phyloP scores from a whole-genome alignment of 2,888 invertebrate species.

The Drosophila merina region DNA sequence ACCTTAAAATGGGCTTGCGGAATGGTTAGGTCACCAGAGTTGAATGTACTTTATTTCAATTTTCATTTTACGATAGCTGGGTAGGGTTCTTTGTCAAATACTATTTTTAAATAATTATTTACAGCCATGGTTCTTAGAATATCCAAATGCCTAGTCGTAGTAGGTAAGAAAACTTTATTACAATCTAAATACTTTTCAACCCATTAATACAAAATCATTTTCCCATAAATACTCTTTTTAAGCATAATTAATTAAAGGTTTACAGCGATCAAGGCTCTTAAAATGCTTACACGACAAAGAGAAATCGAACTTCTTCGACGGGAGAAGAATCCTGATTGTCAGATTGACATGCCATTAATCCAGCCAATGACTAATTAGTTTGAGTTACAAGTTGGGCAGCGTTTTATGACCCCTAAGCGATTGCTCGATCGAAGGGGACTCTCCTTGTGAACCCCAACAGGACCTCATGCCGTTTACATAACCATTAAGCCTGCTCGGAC shows the following conservation, averaged over 20 bases:
- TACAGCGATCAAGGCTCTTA: neutral
- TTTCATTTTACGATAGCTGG: neutral
- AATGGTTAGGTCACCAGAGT: conserved; percentile 1
- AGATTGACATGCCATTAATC: conserved; percentile 40
- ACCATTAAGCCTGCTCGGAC: conserved; percentile 26
- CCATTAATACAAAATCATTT: neutral
- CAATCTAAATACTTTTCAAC: too few species aligned
- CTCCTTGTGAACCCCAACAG: conserved; percentile 14
- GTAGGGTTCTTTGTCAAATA: too few species aligned
- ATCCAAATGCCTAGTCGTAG: too few species aligned
- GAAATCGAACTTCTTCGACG: neutral
- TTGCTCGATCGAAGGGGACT: conserved; percentile 14
- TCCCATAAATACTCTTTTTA: neutral
- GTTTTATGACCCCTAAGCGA: conserved; percentile 41
- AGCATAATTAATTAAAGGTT: neutral
- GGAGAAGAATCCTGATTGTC: conserved; percentile 15
- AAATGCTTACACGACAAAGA: neutral
- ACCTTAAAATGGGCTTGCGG: conserved; percentile 1
- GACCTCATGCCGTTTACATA: conserved; percentile 62
- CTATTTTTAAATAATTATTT: too few species aligned
- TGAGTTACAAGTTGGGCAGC: conserved; percentile 39
- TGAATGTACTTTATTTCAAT: conserved; percentile 20
- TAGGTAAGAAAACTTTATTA: too few species aligned
- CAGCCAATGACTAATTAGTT: conserved; percentile 63
- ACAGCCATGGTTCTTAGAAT: too few species aligned